Percentiles rank a stretch among this genome's conserved stretches.
Conservation (phyloP, 2,888 invertebrate genomes). For the Tetragnatha montana region DNA sequence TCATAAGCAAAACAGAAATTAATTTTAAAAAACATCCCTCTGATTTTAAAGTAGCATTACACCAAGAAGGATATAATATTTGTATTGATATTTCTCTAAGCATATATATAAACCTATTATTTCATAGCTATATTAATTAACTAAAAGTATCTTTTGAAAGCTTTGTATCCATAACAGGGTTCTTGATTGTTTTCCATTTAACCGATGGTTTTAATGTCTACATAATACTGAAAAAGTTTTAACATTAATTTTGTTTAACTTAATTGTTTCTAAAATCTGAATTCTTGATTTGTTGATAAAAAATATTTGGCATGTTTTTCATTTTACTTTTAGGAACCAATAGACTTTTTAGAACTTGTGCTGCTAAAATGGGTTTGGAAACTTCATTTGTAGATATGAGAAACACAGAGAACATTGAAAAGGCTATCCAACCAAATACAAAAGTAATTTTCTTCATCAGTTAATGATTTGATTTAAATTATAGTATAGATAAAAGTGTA, state of each 20-base stretch:
- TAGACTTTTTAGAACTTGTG: slow-evolving; percentile 82
- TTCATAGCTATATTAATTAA: too few species aligned
- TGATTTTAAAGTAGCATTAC: too few species aligned
- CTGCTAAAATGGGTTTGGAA: slow-evolving; percentile 83
- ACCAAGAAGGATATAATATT: too few species aligned
- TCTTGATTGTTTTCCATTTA: not conserved
- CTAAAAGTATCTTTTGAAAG: too few species aligned
- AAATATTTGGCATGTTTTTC: not conserved
- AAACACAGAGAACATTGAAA: slow-evolving; percentile 81
- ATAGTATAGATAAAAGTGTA: too few species aligned
- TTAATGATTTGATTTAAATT: too few species aligned
- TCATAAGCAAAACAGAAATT: too few species aligned
- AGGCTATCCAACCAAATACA: slow-evolving; percentile 87
- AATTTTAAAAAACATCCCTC: too few species aligned
- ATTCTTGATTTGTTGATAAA: not conserved
- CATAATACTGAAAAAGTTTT: too few species aligned
- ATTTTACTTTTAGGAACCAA: slow-evolving; percentile 80
- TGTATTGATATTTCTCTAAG: too few species aligned
- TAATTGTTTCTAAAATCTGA: not conserved
- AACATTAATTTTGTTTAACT: not conserved
- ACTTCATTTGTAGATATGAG: slow-evolving; percentile 87
- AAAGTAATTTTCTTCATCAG: slow-evolving; percentile 80
- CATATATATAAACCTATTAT: too few species aligned
- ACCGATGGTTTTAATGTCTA: not conserved
- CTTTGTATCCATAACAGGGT: not conserved